phyloP scores from a whole-genome alignment of 2,113 vertebrate species.

The Uropsilus gracilis region DNA sequence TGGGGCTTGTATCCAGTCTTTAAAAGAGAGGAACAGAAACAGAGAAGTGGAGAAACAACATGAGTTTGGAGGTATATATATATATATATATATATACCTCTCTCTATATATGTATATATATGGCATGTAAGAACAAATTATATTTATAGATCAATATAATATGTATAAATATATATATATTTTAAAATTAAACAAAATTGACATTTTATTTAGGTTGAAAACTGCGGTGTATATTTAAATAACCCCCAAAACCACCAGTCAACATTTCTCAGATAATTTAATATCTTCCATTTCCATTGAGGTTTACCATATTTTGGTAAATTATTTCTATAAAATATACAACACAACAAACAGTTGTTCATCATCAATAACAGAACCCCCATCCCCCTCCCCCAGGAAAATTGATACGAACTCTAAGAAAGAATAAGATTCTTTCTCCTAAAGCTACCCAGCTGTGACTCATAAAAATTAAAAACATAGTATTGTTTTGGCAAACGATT shows the following conservation, averaged over 20 bases:
- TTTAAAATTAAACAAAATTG: no score
- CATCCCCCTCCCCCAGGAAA: no score
- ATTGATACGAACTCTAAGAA: not conserved
- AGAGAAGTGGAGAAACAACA: not conserved
- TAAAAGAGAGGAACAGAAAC: not conserved
- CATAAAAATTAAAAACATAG: not conserved
- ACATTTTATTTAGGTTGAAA: no score
- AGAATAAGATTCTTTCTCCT: not conserved
- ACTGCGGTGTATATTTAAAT: no score
- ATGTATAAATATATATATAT: no score
- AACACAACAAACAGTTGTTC: not conserved
- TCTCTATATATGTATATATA: no score
- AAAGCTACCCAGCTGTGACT: not conserved
- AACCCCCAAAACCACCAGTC: not conserved
- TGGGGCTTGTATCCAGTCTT: not conserved
- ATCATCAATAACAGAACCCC: not conserved
- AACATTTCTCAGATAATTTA: not conserved
- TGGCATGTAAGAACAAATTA: no score
- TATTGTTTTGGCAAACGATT: not conserved
- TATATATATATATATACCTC: no score
- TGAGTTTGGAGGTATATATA: no score
- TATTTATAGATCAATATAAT: no score
- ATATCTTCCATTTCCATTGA: not conserved
- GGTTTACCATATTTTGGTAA: not conserved
- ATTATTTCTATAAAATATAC: not conserved